Conservation (phyloP, 2,113 vertebrate species). For the Microcebus jonahi region DNA sequence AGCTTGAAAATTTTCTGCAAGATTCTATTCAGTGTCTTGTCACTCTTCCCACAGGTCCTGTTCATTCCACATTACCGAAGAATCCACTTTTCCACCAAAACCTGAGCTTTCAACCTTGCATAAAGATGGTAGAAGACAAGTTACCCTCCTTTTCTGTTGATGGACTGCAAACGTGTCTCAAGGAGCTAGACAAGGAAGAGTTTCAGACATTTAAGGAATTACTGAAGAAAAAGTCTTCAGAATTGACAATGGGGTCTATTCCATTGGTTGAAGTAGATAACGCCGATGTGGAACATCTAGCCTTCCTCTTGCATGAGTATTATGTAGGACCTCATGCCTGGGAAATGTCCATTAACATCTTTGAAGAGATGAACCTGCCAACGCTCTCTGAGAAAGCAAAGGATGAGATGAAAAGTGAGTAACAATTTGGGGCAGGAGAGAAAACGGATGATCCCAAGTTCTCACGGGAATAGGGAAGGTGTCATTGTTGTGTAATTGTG, state of each 20-base stretch:
- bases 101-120: rapidly evolving
- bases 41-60: neutral
- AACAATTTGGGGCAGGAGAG: neutral
- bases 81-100: neutral
- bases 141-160: neutral
- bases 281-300: rapidly evolving
- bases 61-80: rapidly evolving
- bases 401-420: conserved; percentile 39
- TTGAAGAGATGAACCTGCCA: conserved; percentile 14
- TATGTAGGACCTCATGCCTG: neutral
- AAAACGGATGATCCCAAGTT: too few species aligned
- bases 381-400: neutral
- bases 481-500: rapidly evolving
- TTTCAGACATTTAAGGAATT: conserved; percentile 11
- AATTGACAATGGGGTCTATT: rapidly evolving
- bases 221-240: neutral
- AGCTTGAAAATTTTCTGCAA: neutral
- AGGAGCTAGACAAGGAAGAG: conserved; percentile 31
- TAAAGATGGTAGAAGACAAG: neutral
- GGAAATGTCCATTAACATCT: neutral
- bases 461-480: too few species aligned
- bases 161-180: neutral
- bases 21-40: neutral
- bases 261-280: rapidly evolving
- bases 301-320: neutral